These are phyloP conservation scores for Panorpa germanica DNA, from an alignment of 2,888 invertebrate species.

Conservation along the genomic window DNA sequence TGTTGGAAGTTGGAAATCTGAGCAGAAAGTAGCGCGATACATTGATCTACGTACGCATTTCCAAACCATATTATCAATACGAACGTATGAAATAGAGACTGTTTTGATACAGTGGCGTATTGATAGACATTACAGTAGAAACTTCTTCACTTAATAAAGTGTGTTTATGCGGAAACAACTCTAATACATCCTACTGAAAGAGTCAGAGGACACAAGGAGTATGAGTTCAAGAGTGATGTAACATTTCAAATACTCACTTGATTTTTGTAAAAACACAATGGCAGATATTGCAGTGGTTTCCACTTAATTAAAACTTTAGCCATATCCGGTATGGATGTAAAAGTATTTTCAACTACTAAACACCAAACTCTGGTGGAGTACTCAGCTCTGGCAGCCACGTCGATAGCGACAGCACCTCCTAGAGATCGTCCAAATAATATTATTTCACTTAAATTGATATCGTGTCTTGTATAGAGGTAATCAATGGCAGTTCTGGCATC, in stretches of 20 bases:
- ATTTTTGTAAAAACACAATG: constrained; percentile 75
- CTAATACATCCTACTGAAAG: background rate
- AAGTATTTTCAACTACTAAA: constrained; percentile 84
- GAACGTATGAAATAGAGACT: no score
- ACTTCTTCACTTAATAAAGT: no score
- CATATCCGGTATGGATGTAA: constrained; percentile 88
- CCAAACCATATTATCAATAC: no score
- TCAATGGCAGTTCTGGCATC: constrained; percentile 81
- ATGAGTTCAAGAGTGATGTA: background rate
- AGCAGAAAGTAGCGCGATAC: no score
- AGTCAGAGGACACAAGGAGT: no score
- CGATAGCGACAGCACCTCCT: constrained; percentile 85
- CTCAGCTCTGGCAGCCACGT: constrained; percentile 57
- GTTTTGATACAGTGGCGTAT: no score
- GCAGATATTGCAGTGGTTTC: constrained; percentile 53
- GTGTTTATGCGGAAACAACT: no score
- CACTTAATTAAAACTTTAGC: constrained; percentile 64
- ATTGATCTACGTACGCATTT: no score
- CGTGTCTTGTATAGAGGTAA: constrained; percentile 60
- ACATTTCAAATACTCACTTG: constrained; percentile 37
- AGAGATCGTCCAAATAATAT: constrained; percentile 80
- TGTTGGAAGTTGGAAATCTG: no score
- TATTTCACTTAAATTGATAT: constrained; percentile 70
- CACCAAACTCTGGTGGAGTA: constrained; percentile 69
- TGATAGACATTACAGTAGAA: no score